These are phyloP conservation scores for Valencia hispanica DNA, from an alignment of 2,797 vertebrate species.

Conservation along the genomic window DNA sequence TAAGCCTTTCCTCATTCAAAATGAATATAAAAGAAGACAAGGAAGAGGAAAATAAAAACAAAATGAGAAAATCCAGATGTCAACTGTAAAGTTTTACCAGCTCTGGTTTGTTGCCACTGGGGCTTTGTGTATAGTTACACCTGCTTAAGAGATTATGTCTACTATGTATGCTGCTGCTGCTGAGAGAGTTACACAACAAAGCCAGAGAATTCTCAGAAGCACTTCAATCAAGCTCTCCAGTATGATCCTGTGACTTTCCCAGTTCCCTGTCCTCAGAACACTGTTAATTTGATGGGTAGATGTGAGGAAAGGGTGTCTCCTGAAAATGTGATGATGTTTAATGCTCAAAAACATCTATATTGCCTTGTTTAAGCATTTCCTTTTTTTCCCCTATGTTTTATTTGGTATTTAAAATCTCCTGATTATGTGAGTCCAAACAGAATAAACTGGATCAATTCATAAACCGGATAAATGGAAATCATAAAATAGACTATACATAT, in stretches of 20 bases:
- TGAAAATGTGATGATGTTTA: neutral
- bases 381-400: neutral
- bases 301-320: conserved; percentile 35
- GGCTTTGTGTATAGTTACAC: conserved; percentile 82
- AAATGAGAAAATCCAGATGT: conserved; percentile 86
- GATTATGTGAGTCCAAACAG: neutral
- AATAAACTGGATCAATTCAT: neutral
- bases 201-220: conserved; percentile 83
- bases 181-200: conserved; percentile 65
- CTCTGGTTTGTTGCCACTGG: conserved; percentile 81
- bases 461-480: no score
- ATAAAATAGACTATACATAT: no score
- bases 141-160: conserved; percentile 85
- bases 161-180: conserved; percentile 56
- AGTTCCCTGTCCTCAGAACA: conserved; percentile 22
- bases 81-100: conserved; percentile 84
- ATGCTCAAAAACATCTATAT: neutral
- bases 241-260: conserved; percentile 31
- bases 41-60: conserved; percentile 58
- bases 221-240: conserved; percentile 66
- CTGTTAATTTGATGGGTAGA: conserved; percentile 52
- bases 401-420: neutral
- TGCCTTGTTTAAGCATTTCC: neutral
- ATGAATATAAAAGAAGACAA: conserved; percentile 22
- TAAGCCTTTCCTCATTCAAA: conserved; percentile 74